Evolutionary conservation across 1,140 invertebrate genomes (phyloP), one percentile per base, ranked within the genome.

Genomic region (Octopus bimaculoides): DNA sequence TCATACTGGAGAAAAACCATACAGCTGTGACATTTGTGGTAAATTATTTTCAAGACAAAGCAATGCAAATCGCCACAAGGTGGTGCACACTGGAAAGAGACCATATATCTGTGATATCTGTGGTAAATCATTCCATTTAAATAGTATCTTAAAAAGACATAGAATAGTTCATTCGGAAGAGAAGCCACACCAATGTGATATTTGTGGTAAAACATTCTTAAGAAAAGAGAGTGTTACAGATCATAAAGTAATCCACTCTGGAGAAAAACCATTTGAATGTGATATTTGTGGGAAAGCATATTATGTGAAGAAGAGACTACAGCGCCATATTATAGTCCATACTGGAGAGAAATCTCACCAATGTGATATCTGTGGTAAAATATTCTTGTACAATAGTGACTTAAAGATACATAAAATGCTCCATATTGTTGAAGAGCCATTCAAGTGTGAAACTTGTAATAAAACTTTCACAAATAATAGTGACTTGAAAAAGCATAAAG

Each of bases 31-130:
- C 6, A 54, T 83, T 4, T 89, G 88, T 81, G 78, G 82, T 88
- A 92, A 86, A 89, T 89, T 76, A 86, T 95, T 97, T 5, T 92
- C 95, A 52, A 95, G 95, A 8, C 95, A 96, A 87, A 95, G 96
- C 89, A 96, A 96, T 87, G 91, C 96, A n/a, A 66, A n/a, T 12
- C 12, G 61, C n/a, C 61, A 66, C 3, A 66, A 12, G n/a, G n/a
- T 12, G 61, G n/a, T 66, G 12, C 61, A 66, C n/a, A 66, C 61
- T 14, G 61, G 61, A 1, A n/a, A 66, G 61, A 66, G n/a, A 66
- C 61, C 61, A 1, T 66, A 66, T 3, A 66, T 14, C 12, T 66
- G 61, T n/a, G n/a, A 14, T n/a, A 66, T n/a, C 61, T 66, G 61
- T 66, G 61, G 61, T 14, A 66, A 66, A n/a, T 66, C 61, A n/a